Evolutionary conservation across 2,113 vertebrate species (phyloP), one percentile per base, ranked within the genome.

Genomic region (Nansenia antarctica): DNA sequence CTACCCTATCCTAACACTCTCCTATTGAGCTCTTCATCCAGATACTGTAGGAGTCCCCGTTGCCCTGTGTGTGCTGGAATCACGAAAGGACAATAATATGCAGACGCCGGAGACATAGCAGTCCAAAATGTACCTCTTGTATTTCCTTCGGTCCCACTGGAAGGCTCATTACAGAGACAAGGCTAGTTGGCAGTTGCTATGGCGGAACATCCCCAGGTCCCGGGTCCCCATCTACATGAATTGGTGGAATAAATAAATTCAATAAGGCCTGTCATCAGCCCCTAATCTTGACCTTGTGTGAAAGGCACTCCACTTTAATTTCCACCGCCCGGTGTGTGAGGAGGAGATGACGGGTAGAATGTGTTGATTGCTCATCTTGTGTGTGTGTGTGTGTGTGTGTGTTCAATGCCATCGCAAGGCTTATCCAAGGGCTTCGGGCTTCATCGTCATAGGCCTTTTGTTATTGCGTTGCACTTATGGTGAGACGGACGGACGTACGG

Each of bases 221-320:
- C 52, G 72, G 61, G 34, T n/a, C n/a, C n/a, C n/a, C 76, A 82
- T 88, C 83, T 82, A 73, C 79, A 81, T 85, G 65, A 75, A 83
- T 74, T 77, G 69, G 68, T 77, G 71, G 69, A 85, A 84, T 80
- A 85, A 82, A 84, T 80, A 85, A 80, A 81, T 89, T 86, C 80
- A 87, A 83, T 83, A 81, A 82, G 71, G 79, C 77, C 81, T 65
- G 69, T 82, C 78, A 5, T 49, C 18, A n/a, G 2, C 20, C 45
- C 65, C 65, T 70, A 34, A 81, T 74, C 74, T 77, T 85, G 87
- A 91, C 87, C 89, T 89, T 89, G 84, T 74, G 70, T 83, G 83
- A 91, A 88, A 87, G 85, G 72, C 84, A 84, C 82, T 82, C 69
- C 18, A 62, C 64, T 87, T 85, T 84, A 79, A 83, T 83, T 86